Conservation (phyloP, 2,797 vertebrate genomes). For the Aselliscus stoliczkanus region DNA sequence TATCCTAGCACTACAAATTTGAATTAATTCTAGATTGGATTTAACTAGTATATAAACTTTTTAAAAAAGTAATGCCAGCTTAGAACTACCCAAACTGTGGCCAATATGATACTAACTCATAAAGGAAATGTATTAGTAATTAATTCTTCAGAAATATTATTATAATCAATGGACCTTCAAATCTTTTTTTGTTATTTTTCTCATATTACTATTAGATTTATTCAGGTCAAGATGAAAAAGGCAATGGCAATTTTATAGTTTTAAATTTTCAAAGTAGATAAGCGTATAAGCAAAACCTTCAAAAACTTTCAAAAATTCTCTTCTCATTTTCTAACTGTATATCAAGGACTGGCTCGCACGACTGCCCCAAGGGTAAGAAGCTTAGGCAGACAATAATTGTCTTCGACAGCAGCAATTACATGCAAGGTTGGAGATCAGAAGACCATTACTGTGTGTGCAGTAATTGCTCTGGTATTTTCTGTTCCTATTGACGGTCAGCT, state of each 20-base stretch:
- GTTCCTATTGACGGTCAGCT: conserved; percentile 51
- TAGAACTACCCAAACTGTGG: conserved; percentile 18
- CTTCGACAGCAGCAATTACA: conserved; percentile 83
- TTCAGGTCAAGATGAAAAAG: conserved; percentile 5
- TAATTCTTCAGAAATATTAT: conserved; percentile 38
- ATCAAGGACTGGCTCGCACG: not conserved
- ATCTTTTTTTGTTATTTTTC: not conserved
- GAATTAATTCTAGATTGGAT: not conserved
- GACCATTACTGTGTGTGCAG: conserved; percentile 71
- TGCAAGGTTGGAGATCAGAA: conserved; percentile 78
- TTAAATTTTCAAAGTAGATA: conserved; percentile 24
- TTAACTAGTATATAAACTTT: not conserved
- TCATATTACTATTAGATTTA: conserved; percentile 15
- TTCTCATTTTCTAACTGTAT: conserved; percentile 29
- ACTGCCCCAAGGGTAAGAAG: conserved; percentile 68
- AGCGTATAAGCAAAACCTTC: conserved; percentile 63
- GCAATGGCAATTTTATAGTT: conserved; percentile 3
- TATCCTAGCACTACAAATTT: not conserved
- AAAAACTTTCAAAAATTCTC: conserved; percentile 61
- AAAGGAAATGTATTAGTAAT: conserved; percentile 44
- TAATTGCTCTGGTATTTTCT: conserved; percentile 76
- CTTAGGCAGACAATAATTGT: conserved; percentile 76
- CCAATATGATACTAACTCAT: not conserved
- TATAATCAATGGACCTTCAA: not conserved
- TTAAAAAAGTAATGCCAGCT: not conserved